Base-by-base conservation (phyloP, 1,140 invertebrate species). In the Trachymyrmex septentrionalis region DNA sequence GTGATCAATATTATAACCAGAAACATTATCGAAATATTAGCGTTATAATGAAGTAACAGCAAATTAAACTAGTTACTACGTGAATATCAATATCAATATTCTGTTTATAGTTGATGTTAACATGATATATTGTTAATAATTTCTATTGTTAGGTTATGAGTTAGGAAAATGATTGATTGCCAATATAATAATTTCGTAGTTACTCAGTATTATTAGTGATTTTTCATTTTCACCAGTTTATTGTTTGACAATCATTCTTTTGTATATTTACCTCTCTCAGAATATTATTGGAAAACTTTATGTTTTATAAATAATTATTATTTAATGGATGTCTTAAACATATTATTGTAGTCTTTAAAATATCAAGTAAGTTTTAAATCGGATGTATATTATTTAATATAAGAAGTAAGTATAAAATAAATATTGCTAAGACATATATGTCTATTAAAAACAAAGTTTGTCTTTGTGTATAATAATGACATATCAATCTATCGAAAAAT, bases 61-160 rank as follows among this genome's bases (percentile, higher is more conserved):
- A 9, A 78, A 64, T 66, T 66, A 66, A 21, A 34, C 30, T 66
- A 64, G 61, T 64, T 9, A 64, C 61, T 64, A 30, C 3, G 12
- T 27, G 19, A 61, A n/a, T 76, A 30, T 63, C 38, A 77, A 50
- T 78, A 78, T 66, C 27, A 78, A 66, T 78, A 78, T 78, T 34
- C 44, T 78, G 27, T 67, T 78, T 34, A 66, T 78, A 64, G 19
- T 64, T 64, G 16, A 64, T 59, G n/a, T 48, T 57, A 66, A 66
- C 27, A 50, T 16, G 19, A 30, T 78, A 77, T 21, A 0, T 19
- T 16, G 5, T 48, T 78, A 77, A 77, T 66, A 5, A 21, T 66
- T 78, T 67, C 3, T 12, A 27, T 44, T n/a, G 24, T 30, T 12
- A 78, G 44, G 3, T 77, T 64, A 27, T 30, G 38, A 63, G 5